A percentile compares a stretch with the other conserved stretches of the same genome.
These are phyloP conservation scores for Delphinapterus leucas DNA, from an alignment of 2,113 vertebrate genomes.

Conservation along the genomic window DNA sequence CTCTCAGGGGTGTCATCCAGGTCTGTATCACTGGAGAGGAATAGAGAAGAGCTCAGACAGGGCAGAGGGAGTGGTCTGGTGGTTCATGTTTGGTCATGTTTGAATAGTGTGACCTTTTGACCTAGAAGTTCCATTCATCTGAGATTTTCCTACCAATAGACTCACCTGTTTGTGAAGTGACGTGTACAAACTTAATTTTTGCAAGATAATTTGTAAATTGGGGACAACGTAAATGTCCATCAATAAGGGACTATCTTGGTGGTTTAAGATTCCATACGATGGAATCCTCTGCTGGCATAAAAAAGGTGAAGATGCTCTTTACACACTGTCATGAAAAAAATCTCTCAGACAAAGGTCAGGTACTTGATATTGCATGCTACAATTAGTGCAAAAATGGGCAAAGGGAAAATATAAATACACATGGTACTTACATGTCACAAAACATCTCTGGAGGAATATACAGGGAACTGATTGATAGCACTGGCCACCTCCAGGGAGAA, in stretches of 20 bases:
- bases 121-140: neutral
- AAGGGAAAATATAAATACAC: neutral
- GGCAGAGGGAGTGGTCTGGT: neutral
- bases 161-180: neutral
- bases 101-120: neutral
- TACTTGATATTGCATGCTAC: neutral
- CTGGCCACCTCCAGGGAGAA: neutral
- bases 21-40: neutral
- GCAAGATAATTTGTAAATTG: neutral
- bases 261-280: neutral
- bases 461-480: neutral
- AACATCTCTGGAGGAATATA: neutral
- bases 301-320: neutral
- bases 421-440: neutral
- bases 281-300: neutral
- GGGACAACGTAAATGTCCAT: neutral
- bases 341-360: neutral
- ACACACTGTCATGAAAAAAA: neutral
- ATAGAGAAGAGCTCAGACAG: neutral
- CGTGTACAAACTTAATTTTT: neutral
- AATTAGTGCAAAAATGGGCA: neutral
- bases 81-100: neutral
- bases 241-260: neutral
- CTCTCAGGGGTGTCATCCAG: neutral
- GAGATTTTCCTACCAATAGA: neutral